Conservation (phyloP, 2,113 vertebrate genomes). For the Mungos mungo region DNA sequence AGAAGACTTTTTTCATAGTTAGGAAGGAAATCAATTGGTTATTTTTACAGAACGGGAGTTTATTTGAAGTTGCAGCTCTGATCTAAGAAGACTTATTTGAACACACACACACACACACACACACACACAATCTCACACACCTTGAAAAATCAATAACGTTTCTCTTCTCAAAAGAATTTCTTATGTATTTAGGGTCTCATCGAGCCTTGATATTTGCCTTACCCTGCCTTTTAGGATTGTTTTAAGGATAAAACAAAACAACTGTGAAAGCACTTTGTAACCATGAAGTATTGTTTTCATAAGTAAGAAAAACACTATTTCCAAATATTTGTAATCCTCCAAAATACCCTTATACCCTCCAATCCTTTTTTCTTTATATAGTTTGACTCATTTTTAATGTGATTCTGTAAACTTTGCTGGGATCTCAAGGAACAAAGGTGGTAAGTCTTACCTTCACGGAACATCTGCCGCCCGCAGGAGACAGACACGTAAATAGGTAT, state of each 20-base stretch:
- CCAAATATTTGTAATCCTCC: background rate
- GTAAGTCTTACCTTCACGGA: background rate
- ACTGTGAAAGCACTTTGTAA: conserved; percentile 20
- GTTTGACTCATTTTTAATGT: conserved; percentile 15
- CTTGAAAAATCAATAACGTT: background rate
- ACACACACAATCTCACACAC: too few species aligned
- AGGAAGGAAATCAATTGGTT: background rate
- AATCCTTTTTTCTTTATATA: background rate
- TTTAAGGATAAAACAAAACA: conserved; percentile 21
- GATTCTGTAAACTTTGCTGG: background rate
- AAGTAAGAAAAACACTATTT: conserved; percentile 3
- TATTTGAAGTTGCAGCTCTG: conserved; percentile 29
- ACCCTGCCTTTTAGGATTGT: background rate
- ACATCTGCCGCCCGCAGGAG: background rate
- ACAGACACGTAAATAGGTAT: background rate
- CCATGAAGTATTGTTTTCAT: background rate
- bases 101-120: background rate
- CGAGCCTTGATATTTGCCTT: background rate
- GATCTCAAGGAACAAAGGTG: background rate
- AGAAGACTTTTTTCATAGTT: background rate
- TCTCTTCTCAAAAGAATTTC: background rate
- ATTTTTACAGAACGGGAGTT: conserved; percentile 43
- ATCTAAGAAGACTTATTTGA: background rate
- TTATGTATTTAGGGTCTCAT: background rate
- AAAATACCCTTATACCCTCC: background rate